Evolutionary conservation across 2,113 vertebrate genomes (phyloP).

Genomic region (Verasper variegatus): DNA sequence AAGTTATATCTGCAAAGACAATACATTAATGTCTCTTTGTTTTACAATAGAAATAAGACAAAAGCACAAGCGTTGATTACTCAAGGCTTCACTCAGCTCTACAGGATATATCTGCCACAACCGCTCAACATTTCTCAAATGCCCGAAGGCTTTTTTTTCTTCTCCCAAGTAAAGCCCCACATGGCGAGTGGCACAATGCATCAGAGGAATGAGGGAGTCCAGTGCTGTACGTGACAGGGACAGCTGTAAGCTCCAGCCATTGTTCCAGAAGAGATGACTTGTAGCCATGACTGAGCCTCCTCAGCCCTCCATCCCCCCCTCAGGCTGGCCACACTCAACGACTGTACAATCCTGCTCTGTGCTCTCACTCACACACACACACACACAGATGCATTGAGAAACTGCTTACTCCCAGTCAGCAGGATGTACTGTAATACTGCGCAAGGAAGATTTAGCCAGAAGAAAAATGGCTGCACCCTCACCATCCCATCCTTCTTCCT

Average conservation of each 20-base stretch:
- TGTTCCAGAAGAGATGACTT: slow-evolving; percentile 78
- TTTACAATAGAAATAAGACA: not conserved
- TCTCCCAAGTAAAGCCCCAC: slow-evolving; percentile 44
- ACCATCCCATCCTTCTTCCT: slow-evolving; percentile 64
- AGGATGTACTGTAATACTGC: slow-evolving; percentile 54
- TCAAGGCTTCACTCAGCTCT: slow-evolving; percentile 23
- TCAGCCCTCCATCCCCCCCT: slow-evolving; percentile 27
- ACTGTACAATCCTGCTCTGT: slow-evolving; percentile 63
- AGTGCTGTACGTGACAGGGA: slow-evolving; percentile 72
- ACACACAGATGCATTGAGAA: slow-evolving; percentile 46
- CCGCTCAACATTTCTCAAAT: slow-evolving; percentile 62
- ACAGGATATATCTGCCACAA: slow-evolving; percentile 28
- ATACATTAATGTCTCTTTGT: slow-evolving; percentile 9
- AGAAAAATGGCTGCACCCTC: slow-evolving; percentile 69
- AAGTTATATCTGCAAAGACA: not conserved
- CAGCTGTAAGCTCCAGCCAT: slow-evolving; percentile 78
- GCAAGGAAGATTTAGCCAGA: slow-evolving; percentile 62
- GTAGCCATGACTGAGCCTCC: slow-evolving; percentile 69
- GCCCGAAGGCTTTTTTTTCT: slow-evolving; percentile 41
- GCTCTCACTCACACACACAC: not conserved
- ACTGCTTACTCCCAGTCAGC: slow-evolving; percentile 70
- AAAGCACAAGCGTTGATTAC: slow-evolving; percentile 6
- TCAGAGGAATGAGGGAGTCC: slow-evolving; percentile 70
- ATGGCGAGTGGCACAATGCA: slow-evolving; percentile 60
- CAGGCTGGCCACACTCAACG: slow-evolving; percentile 22